Evolutionary conservation across 2,113 vertebrate species (phyloP).

Genomic region (Ramphastos sulfuratus): DNA sequence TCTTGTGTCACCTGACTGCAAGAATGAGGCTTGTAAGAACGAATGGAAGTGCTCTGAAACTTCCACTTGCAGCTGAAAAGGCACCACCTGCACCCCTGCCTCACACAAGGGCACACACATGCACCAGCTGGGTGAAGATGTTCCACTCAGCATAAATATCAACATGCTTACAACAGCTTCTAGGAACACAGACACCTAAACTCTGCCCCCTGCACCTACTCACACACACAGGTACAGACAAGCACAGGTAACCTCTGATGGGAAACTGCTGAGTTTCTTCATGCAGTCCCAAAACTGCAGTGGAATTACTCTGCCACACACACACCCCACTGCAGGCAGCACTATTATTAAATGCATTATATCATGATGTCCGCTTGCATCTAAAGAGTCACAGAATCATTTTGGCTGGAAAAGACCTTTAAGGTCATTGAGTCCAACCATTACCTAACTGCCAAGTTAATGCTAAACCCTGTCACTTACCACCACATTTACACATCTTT

Average conservation of each 20-base stretch:
- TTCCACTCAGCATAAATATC: not conserved
- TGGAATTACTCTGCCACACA: not conserved
- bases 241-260: not conserved
- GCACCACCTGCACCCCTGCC: not conserved
- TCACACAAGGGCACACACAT: not conserved
- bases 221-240: not conserved
- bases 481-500: too few species aligned
- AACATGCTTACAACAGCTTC: not conserved
- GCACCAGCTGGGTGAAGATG: not conserved
- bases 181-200: not conserved
- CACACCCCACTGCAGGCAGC: not conserved
- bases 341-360: not conserved
- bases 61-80: not conserved
- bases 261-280: not conserved
- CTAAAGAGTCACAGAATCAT: not conserved
- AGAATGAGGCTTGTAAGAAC: accelerated
- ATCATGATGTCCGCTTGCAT: not conserved
- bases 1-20: not conserved
- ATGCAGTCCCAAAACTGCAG: not conserved
- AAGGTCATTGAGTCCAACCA: too few species aligned
- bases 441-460: too few species aligned
- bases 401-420: too few species aligned
- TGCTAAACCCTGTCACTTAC: too few species aligned
- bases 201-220: not conserved
- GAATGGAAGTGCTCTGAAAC: not conserved